These are phyloP conservation scores for Mimumesa dahlbomi DNA, from an alignment of 2,888 invertebrate species.

Conservation along the genomic window DNA sequence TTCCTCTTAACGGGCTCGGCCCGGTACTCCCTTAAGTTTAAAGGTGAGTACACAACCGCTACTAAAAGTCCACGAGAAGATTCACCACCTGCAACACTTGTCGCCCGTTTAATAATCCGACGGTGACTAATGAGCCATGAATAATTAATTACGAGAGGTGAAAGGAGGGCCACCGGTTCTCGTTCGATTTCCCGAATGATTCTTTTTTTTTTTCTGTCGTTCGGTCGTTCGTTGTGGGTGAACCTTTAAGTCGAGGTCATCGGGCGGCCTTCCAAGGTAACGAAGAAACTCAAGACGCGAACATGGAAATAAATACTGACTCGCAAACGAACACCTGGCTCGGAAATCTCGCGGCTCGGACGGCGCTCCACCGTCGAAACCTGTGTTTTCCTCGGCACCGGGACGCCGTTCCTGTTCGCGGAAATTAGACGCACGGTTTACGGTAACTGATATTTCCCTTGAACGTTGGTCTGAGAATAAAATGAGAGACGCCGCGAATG, in stretches of 20 bases:
- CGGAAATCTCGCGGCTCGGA: neutral
- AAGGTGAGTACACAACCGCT: slow-evolving; percentile 39
- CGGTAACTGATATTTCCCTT: no score
- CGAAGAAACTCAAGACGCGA: slow-evolving; percentile 38
- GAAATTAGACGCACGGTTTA: neutral
- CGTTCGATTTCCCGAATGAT: slow-evolving; percentile 13
- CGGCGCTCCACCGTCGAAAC: no score
- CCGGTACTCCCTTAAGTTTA: slow-evolving; percentile 12
- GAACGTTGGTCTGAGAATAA: no score
- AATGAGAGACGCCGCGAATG: no score
- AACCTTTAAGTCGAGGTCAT: slow-evolving; percentile 63
- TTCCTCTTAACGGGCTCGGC: slow-evolving; percentile 40
- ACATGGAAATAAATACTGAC: slow-evolving; percentile 19
- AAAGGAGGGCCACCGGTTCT: slow-evolving; percentile 47
- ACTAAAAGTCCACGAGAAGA: slow-evolving; percentile 3
- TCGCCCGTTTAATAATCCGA: slow-evolving; percentile 58
- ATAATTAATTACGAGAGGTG: slow-evolving; percentile 61
- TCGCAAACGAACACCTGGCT: slow-evolving; percentile 12
- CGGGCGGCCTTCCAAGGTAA: slow-evolving; percentile 70
- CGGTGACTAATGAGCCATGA: slow-evolving; percentile 61
- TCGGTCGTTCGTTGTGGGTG: slow-evolving; percentile 55
- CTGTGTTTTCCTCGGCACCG: neutral
- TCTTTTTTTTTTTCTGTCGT: slow-evolving; percentile 12
- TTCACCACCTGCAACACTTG: slow-evolving; percentile 53
- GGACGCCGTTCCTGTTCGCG: neutral